Evolutionary conservation across 23 tunicate genomes (phyloP).

Genomic region (Halocynthia roretzi): DNA sequence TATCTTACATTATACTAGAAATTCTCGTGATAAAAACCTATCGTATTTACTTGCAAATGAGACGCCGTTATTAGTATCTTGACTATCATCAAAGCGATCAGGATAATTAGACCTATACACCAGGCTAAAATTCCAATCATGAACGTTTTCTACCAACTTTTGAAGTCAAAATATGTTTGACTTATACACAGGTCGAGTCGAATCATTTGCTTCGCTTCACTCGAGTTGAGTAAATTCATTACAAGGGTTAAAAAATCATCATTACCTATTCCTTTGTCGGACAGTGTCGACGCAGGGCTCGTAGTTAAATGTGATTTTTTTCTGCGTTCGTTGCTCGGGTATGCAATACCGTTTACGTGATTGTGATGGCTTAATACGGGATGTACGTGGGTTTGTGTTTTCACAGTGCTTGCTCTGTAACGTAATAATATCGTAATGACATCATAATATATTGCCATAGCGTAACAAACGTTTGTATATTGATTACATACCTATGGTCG

Average conservation of each 20-base stretch:
- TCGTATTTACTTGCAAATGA: no score
- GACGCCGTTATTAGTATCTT: no score
- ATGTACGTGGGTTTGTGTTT: constrained; percentile 72
- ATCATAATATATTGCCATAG: background rate
- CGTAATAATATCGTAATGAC: background rate
- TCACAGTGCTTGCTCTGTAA: constrained; percentile 64
- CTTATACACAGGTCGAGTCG: background rate
- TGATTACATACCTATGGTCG: constrained; percentile 41
- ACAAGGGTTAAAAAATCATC: background rate
- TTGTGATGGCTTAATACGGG: constrained; percentile 55
- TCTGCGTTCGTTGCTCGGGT: constrained; percentile 25
- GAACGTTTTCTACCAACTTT: background rate
- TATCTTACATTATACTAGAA: no score
- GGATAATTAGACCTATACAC: no score
- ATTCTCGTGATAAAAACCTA: no score
- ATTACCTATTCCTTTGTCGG: constrained; percentile 97
- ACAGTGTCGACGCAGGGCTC: constrained; percentile 86
- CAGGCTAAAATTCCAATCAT: no score
- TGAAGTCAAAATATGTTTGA: background rate
- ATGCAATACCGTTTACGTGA: constrained; percentile 16
- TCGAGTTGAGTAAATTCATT: no score
- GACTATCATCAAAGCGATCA: no score
- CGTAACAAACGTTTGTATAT: background rate
- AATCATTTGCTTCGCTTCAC: background rate
- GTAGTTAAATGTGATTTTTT: constrained; percentile 44